Evolutionary conservation across 2,888 invertebrate genomes (phyloP).

Genomic region (Trichopoda pennipes): DNA sequence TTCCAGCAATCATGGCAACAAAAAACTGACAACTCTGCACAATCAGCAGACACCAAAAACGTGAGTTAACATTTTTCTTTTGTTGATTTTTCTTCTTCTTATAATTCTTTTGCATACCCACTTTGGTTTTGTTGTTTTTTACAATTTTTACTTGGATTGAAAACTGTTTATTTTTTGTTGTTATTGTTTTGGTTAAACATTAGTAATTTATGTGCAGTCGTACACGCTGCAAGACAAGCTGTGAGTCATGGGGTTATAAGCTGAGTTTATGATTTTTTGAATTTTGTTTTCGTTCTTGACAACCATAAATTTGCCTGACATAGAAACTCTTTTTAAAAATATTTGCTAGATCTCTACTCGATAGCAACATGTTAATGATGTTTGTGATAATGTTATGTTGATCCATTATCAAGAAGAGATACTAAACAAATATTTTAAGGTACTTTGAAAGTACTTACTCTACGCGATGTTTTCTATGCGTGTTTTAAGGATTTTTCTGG

Average conservation of each 20-base stretch:
- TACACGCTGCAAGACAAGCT: too few species aligned
- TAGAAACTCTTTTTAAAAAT: conserved; percentile 51
- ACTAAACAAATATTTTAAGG: too few species aligned
- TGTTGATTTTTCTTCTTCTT: conserved; percentile 8
- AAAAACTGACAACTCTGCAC: conserved; percentile 60
- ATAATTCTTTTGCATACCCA: conserved; percentile 24
- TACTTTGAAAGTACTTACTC: too few species aligned
- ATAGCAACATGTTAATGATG: conserved; percentile 49
- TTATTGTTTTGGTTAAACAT: conserved; percentile 3
- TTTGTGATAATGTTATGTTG: too few species aligned
- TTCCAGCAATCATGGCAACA: conserved; percentile 45
- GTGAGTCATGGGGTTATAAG: conserved; percentile 66
- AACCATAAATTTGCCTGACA: conserved; percentile 58
- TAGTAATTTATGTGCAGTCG: conserved; percentile 37
- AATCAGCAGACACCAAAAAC: conserved; percentile 75
- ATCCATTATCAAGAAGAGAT: too few species aligned
- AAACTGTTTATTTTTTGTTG: too few species aligned
- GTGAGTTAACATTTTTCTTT: conserved; percentile 75
- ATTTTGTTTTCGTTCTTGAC: conserved; percentile 31
- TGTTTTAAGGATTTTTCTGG: too few species aligned
- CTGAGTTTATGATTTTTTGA: conserved; percentile 14
- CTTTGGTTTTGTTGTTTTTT: conserved; percentile 23
- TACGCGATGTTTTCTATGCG: too few species aligned
- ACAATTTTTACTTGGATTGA: not conserved
- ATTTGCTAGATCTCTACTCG: conserved; percentile 42